Percentiles rank a stretch among this genome's conserved stretches.
Evolutionary conservation across 1,140 invertebrate species (phyloP).

Genomic region (Diorhabda carinulata): DNA sequence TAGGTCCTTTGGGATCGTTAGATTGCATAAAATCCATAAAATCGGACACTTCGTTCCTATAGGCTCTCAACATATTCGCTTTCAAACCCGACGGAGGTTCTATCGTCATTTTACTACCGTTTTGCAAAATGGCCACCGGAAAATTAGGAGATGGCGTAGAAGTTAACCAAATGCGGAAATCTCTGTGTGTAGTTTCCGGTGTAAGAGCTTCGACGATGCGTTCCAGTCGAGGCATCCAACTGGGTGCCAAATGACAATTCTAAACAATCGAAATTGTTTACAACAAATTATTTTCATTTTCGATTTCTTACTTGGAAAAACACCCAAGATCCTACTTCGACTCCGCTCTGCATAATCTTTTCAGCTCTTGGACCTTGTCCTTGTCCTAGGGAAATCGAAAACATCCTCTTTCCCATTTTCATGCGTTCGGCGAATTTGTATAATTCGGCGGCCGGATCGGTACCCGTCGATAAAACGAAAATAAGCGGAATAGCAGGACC

Average conservation of each 20-base stretch:
- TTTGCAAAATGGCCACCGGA: constrained; percentile 67
- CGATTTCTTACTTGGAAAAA: constrained; percentile 53
- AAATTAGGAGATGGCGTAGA: constrained; percentile 63
- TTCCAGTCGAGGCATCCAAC: constrained; percentile 65
- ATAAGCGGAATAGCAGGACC: constrained; percentile 59
- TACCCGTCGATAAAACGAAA: constrained; percentile 68
- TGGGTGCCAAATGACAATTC: constrained; percentile 72
- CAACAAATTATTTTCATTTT: background rate
- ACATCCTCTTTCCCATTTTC: constrained; percentile 55
- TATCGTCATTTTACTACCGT: constrained; percentile 69
- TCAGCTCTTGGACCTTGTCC: constrained; percentile 66
- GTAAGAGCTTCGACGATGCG: constrained; percentile 55
- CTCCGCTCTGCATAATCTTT: constrained; percentile 57
- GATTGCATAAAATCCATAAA: constrained; percentile 55
- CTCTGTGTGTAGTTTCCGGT: constrained; percentile 52
- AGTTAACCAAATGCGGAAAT: constrained; percentile 71
- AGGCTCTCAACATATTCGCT: constrained; percentile 64
- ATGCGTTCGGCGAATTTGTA: constrained; percentile 63
- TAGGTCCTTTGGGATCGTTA: constrained; percentile 51
- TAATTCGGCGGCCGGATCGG: constrained; percentile 64
- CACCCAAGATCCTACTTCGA: constrained; percentile 62
- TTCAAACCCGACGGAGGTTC: constrained; percentile 65
- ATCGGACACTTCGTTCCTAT: constrained; percentile 52
- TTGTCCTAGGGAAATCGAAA: constrained; percentile 68
- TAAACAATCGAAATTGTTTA: constrained; percentile 36